Conservation (phyloP, 1,140 invertebrate species). For the Eciton burchellii region DNA sequence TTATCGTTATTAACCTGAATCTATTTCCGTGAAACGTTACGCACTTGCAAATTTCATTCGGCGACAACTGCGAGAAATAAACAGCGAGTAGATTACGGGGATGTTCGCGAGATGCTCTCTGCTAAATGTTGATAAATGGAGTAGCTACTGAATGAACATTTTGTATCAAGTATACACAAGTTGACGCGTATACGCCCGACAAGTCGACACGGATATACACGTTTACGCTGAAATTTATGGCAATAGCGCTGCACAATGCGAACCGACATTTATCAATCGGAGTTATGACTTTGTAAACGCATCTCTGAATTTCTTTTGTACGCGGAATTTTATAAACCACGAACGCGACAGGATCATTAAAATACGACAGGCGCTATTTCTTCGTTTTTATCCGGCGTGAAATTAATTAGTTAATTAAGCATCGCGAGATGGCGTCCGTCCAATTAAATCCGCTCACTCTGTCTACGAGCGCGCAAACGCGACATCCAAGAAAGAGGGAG, state of each 20-base stretch:
- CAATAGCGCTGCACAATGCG: not conserved
- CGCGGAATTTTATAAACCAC: slow-evolving; percentile 1
- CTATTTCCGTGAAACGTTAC: not conserved
- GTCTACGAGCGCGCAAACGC: slow-evolving; percentile 72
- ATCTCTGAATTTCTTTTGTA: not conserved
- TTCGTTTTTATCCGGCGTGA: slow-evolving; percentile 77
- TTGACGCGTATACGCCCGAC: slow-evolving; percentile 7
- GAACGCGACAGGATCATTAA: slow-evolving; percentile 47
- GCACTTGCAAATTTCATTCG: not conserved
- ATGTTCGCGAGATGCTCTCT: slow-evolving; percentile 67
- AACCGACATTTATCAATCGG: not conserved
- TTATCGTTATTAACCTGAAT: not conserved
- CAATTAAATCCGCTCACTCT: slow-evolving; percentile 81
- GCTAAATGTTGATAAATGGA: slow-evolving; percentile 61
- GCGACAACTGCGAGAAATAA: slow-evolving; percentile 64
- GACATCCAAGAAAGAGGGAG: slow-evolving; percentile 66
- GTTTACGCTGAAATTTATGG: slow-evolving; percentile 36
- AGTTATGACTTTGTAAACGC: slow-evolving; percentile 26
- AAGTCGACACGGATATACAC: too few relatives aligned
- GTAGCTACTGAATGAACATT: not conserved
- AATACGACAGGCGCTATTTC: slow-evolving; percentile 60
- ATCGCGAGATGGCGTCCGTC: slow-evolving; percentile 79
- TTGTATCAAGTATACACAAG: slow-evolving; percentile 3
- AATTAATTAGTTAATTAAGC: slow-evolving; percentile 85
- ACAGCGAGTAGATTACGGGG: slow-evolving; percentile 23